Conservation (phyloP, 1,140 invertebrate species). For the Colletes latitarsis region DNA sequence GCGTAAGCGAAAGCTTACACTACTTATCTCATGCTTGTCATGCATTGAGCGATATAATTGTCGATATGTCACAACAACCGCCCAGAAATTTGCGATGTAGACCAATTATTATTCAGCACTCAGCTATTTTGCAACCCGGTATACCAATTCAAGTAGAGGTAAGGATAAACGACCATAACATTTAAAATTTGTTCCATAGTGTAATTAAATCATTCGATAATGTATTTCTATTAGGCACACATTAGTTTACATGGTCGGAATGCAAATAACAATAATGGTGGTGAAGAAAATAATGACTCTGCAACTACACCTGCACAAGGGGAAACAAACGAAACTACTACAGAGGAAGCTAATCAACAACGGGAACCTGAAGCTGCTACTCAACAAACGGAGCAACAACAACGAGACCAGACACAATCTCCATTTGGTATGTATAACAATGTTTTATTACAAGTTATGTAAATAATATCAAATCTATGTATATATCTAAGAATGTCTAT, state of each 20-base stretch:
- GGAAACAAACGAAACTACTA: conserved; percentile 54
- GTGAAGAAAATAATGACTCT: conserved; percentile 67
- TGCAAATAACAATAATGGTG: conserved; percentile 70
- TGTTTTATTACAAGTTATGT: not conserved
- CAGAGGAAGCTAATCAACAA: conserved; percentile 54
- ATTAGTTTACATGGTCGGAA: conserved; percentile 80
- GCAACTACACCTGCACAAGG: conserved; percentile 63
- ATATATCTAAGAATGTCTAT: too few species aligned
- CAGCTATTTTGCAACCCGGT: conserved; percentile 83
- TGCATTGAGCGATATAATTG: conserved; percentile 91
- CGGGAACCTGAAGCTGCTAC: conserved; percentile 54
- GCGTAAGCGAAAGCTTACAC: conserved; percentile 90
- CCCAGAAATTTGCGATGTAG: conserved; percentile 87
- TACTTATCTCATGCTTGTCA: conserved; percentile 93
- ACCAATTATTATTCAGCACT: conserved; percentile 88
- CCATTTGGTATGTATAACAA: conserved; percentile 65
- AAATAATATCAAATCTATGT: not conserved
- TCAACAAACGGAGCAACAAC: conserved; percentile 64
- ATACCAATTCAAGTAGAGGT: conserved; percentile 86
- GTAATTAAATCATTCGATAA: conserved; percentile 1
- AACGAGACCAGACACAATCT: conserved; percentile 59
- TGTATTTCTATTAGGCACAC: conserved; percentile 77
- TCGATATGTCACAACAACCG: conserved; percentile 85
- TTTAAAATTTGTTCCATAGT: not conserved
- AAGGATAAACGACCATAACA: conserved; percentile 40